Conservation (phyloP, 1,140 invertebrate species). For the Drosophila aff. region DNA sequence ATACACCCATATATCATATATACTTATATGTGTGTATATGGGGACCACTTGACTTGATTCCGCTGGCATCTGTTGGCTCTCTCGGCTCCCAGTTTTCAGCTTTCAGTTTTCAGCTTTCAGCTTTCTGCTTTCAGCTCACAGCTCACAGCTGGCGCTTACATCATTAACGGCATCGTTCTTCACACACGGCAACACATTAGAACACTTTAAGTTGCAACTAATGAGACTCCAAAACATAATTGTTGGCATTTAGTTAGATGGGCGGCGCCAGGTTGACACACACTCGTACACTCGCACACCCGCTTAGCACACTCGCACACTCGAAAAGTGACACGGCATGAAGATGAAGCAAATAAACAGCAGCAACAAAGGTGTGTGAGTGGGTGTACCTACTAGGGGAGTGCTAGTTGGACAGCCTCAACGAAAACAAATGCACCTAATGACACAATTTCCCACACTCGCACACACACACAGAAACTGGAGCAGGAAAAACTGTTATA, state of each 20-base stretch:
- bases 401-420: slow-evolving; percentile 55
- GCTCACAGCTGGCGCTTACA: slow-evolving; percentile 63
- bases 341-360: slow-evolving; percentile 69
- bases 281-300: slow-evolving; percentile 12
- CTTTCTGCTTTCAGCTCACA: slow-evolving; percentile 23
- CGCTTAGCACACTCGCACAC: slow-evolving; percentile 18
- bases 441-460: slow-evolving; percentile 74
- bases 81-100: slow-evolving; percentile 27
- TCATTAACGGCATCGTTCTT: slow-evolving; percentile 82
- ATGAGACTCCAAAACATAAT: slow-evolving; percentile 83
- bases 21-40: slow-evolving; percentile 2
- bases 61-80: slow-evolving; percentile 37
- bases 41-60: slow-evolving; percentile 48
- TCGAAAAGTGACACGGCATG: slow-evolving; percentile 68
- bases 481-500: slow-evolving; percentile 70
- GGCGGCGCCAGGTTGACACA: slow-evolving; percentile 54
- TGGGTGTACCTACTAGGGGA: slow-evolving; percentile 1
- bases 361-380: slow-evolving; percentile 31
- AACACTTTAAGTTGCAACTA: slow-evolving; percentile 80
- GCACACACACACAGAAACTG: slow-evolving; percentile 42
- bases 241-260: slow-evolving; percentile 78
- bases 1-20: slow-evolving; percentile 9
- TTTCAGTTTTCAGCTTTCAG: slow-evolving; percentile 14
- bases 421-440: slow-evolving; percentile 83
- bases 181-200: slow-evolving; percentile 68